A percentile compares a stretch with the other conserved stretches of the same genome.
Evolutionary conservation across 2,797 vertebrate species (phyloP).

Genomic region (Muraenolepis orangiensis): DNA sequence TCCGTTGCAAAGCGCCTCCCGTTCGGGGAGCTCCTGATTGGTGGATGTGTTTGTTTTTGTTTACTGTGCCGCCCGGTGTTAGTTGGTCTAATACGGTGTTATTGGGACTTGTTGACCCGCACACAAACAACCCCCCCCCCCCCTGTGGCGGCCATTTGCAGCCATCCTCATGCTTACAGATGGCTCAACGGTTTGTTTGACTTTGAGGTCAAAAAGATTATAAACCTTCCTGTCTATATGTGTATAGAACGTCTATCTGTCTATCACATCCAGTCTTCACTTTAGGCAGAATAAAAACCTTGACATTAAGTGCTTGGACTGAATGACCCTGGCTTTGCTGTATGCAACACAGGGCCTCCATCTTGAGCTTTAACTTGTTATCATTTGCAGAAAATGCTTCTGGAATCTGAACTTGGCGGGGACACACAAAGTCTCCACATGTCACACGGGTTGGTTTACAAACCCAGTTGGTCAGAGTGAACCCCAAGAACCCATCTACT

Average conservation of each 20-base stretch:
- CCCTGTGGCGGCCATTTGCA: conserved; percentile 25
- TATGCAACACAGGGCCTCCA: neutral
- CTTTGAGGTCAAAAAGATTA: conserved; percentile 24
- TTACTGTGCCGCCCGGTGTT: conserved; percentile 9
- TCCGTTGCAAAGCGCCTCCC: conserved; percentile 22
- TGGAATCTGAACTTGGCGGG: conserved; percentile 21
- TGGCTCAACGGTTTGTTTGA: conserved; percentile 29
- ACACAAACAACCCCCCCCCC: neutral
- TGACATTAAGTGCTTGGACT: neutral
- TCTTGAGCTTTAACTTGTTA: neutral
- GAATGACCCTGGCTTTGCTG: neutral
- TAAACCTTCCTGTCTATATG: neutral
- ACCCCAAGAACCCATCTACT: conserved; percentile 17
- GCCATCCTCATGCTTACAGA: conserved; percentile 31
- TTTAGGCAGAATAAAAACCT: neutral
- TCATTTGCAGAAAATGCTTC: conserved; percentile 12
- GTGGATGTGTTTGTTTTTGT: conserved; percentile 10
- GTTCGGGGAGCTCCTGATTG: neutral
- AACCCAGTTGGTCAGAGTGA: conserved; percentile 19
- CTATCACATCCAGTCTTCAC: neutral
- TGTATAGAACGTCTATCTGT: neutral
- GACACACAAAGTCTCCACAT: neutral
- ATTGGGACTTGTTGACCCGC: conserved; percentile 34
- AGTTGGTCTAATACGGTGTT: conserved; percentile 20
- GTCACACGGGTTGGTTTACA: conserved; percentile 21